A percentile compares a stretch with the other conserved stretches of the same genome.
Evolutionary conservation across 1,140 invertebrate genomes (phyloP).

Genomic region (Frieseomelitta varia): DNA sequence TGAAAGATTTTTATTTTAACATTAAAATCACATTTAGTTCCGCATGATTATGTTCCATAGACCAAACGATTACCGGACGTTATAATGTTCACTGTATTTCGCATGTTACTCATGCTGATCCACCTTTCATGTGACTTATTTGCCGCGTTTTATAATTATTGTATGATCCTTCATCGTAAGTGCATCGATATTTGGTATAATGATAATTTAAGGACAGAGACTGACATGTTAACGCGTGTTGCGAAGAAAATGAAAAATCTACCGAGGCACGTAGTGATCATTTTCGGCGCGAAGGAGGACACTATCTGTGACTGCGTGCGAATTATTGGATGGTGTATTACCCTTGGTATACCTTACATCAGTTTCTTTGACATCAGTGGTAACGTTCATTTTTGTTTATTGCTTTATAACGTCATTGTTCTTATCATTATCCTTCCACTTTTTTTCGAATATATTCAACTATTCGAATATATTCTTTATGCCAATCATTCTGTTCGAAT

Average conservation of each 20-base stretch:
- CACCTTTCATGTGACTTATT: slow-evolving; percentile 44
- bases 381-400: slow-evolving; percentile 73
- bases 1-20: background rate
- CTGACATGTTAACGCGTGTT: slow-evolving; percentile 17
- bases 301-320: slow-evolving; percentile 82
- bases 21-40: background rate
- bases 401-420: slow-evolving; percentile 27
- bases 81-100: slow-evolving; percentile 55
- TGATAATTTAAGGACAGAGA: slow-evolving; percentile 29
- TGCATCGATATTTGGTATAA: slow-evolving; percentile 14
- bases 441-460: background rate
- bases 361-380: slow-evolving; percentile 88
- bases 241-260: slow-evolving; percentile 66
- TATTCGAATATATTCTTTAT: background rate
- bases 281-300: slow-evolving; percentile 81
- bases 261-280: slow-evolving; percentile 82
- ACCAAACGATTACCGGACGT: background rate
- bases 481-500: background rate
- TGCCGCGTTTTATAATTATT: slow-evolving; percentile 12
- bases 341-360: slow-evolving; percentile 85
- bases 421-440: background rate
- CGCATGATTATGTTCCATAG: slow-evolving; percentile 57
- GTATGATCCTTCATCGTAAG: slow-evolving; percentile 13
- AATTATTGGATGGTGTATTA: slow-evolving; percentile 86
- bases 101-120: slow-evolving; percentile 29